Evolutionary conservation across 2,113 vertebrate genomes (phyloP), one percentile per base, ranked within the genome.

Genomic region (Sterna hirundo): DNA sequence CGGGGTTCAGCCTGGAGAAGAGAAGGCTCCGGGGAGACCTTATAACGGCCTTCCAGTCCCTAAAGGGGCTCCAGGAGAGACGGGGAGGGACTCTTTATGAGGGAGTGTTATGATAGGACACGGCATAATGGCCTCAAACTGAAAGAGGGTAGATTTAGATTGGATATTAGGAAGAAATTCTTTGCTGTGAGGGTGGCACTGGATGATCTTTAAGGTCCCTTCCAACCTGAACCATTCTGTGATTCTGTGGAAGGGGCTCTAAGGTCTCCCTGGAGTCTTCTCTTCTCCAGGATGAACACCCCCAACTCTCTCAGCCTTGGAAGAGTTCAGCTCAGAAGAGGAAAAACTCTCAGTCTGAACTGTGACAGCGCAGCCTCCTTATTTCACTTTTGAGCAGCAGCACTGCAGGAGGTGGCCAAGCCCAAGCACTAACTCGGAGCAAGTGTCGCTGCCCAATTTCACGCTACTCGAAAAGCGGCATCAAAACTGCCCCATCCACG

Each of bases 281-380:
- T 60, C 58, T 60, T 60, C 60, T 27, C 36, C 60, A 38, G 36
- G 16, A 23, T 62, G 60, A 62, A 36, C 23, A 11, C 7, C 60
- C 15, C 36, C n/a, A 38, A 38, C 60, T 38, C 23, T 38, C 36
- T 62, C 36, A 62, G 60, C 60, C 36, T 27, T 3, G 38, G 55
- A 40, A n/a, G 68, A 94, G 77, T 88, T 83, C 15, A 1, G 32
- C 66, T 34, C 3, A 4, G 49, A 78, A 62, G 0, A 51, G 74
- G 47, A 36, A 55, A 68, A 76, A 5, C n/a, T 52, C 81, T 12
- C 13, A 2, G 20, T 30, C 47, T 42, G 1, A 34, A 20, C 0
- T 4, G 27, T 2, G 30, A 30, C 1, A 34, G 55, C 1, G 3
- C 1, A 44, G 51, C 1, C 2, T 8, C 22, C 1, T 32, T 27